phyloP scores from a whole-genome alignment of 1,140 invertebrate species.

The Adoxophyes honmai region DNA sequence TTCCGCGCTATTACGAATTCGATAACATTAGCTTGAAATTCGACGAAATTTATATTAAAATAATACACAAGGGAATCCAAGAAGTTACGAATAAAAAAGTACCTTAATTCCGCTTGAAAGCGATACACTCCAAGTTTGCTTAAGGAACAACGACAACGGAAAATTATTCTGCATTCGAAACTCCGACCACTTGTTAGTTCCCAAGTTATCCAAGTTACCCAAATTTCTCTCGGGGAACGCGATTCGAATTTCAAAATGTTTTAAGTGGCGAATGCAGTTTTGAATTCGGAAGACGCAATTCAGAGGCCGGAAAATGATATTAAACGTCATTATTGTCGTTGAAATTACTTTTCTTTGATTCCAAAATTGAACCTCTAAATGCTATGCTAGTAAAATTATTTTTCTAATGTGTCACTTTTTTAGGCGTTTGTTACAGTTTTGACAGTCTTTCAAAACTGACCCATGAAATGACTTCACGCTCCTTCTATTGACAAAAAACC shows the following conservation, averaged over 20 bases:
- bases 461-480: too few relatives aligned
- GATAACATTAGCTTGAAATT: background rate
- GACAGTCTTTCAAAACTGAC: too few relatives aligned
- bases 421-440: too few relatives aligned
- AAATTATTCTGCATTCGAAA: background rate
- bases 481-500: too few relatives aligned
- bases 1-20: background rate
- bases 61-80: background rate
- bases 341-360: too few relatives aligned
- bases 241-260: slow-evolving; percentile 11
- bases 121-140: background rate
- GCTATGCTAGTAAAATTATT: too few relatives aligned
- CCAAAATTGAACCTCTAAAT: too few relatives aligned
- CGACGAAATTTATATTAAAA: background rate
- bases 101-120: background rate
- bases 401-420: too few relatives aligned
- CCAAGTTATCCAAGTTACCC: background rate
- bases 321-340: too few relatives aligned
- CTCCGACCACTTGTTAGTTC: slow-evolving; percentile 7
- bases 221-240: slow-evolving; percentile 4
- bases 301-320: too few relatives aligned
- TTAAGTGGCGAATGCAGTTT: background rate
- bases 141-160: background rate
- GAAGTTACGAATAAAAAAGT: background rate
- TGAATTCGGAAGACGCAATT: slow-evolving; percentile 5